A percentile compares a stretch with the other conserved stretches of the same genome.
These are phyloP conservation scores for Noctua pronuba DNA, from an alignment of 2,888 invertebrate genomes.

Conservation along the genomic window DNA sequence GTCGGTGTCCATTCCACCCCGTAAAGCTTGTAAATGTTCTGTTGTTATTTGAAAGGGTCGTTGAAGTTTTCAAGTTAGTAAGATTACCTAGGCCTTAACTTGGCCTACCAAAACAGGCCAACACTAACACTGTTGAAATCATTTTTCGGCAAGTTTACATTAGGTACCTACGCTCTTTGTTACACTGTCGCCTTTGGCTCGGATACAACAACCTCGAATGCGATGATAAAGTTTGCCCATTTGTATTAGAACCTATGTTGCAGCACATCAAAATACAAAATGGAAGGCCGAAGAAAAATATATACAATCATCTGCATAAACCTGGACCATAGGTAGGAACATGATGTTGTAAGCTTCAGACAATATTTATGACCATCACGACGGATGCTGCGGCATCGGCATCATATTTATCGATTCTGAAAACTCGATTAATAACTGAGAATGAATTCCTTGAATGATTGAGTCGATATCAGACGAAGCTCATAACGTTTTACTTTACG, in stretches of 20 bases:
- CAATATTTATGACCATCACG: conserved; percentile 8
- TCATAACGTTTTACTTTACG: conserved; percentile 46
- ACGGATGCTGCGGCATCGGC: conserved; percentile 36
- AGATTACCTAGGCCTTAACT: background rate
- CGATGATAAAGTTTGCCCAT: background rate
- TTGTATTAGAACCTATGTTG: background rate
- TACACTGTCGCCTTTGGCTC: background rate
- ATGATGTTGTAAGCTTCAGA: background rate
- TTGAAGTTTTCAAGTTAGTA: background rate
- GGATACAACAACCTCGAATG: background rate
- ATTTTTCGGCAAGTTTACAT: background rate
- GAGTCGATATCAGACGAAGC: conserved; percentile 39
- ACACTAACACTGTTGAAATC: background rate
- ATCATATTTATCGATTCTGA: conserved; percentile 60
- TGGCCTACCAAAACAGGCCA: too few relatives aligned
- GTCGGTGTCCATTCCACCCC: too few relatives aligned
- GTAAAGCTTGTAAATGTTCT: too few relatives aligned
- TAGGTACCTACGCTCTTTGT: background rate
- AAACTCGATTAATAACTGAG: conserved; percentile 51
- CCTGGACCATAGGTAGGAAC: too few relatives aligned
- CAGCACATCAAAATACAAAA: background rate
- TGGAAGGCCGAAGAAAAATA: background rate
- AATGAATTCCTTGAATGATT: conserved; percentile 55
- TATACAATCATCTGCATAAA: background rate
- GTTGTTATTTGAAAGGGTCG: too few relatives aligned